These are phyloP conservation scores for Cherax destructor DNA, from an alignment of 1,140 invertebrate species.

Conservation along the genomic window DNA sequence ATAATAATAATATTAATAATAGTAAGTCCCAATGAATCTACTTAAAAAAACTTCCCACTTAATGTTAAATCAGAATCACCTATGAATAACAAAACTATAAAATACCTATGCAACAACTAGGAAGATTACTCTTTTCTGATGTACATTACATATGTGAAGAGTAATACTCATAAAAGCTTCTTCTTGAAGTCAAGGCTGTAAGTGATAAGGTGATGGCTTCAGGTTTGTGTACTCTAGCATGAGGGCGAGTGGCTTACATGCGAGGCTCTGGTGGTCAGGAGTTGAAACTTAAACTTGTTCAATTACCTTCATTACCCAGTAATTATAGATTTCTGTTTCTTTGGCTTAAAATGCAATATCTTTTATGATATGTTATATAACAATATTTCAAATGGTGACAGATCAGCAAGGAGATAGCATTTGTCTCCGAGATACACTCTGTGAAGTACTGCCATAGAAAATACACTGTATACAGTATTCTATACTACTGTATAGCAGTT, in stretches of 20 bases:
- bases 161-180: background rate
- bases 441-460: too few species aligned
- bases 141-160: constrained; percentile 1
- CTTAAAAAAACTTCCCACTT: background rate
- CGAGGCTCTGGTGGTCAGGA: constrained; percentile 47
- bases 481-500: too few species aligned
- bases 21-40: background rate
- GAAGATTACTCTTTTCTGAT: background rate
- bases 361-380: background rate
- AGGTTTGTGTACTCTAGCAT: constrained; percentile 46
- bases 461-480: too few species aligned
- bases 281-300: constrained; percentile 26
- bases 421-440: too few species aligned
- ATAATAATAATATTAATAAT: too few species aligned
- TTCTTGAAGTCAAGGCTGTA: background rate
- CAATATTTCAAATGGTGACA: too few species aligned
- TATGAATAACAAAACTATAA: background rate
- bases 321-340: background rate
- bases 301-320: constrained; percentile 9
- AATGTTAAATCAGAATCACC: background rate
- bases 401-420: too few species aligned
- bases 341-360: background rate
- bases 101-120: background rate
- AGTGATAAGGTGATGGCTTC: constrained; percentile 29
- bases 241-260: constrained; percentile 37